phyloP scores from a whole-genome alignment of 2,113 vertebrate genomes.

The Asarcornis scutulata region DNA sequence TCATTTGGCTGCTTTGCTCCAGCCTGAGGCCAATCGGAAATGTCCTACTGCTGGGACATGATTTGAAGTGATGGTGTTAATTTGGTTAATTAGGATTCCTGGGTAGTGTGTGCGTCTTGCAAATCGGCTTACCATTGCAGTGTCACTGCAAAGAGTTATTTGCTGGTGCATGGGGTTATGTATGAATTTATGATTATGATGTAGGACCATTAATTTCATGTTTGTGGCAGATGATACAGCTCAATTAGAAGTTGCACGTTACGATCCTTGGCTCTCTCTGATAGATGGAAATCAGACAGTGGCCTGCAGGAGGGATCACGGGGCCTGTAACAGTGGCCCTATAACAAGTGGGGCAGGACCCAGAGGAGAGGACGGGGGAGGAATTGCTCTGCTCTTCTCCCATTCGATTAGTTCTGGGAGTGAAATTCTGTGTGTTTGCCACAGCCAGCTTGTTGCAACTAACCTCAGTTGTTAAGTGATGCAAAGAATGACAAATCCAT shows the following conservation, averaged over 20 bases:
- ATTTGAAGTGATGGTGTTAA: constrained; percentile 79
- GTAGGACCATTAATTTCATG: constrained; percentile 72
- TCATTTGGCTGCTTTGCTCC: constrained; percentile 66
- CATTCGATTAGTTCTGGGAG: background rate
- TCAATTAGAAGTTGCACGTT: constrained; percentile 58
- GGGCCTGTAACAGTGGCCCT: background rate
- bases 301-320: constrained; percentile 3
- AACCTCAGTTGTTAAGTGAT: background rate
- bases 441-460: background rate
- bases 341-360: background rate
- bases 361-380: background rate
- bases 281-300: background rate
- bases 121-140: constrained; percentile 70
- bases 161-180: constrained; percentile 64
- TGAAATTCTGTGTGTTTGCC: background rate
- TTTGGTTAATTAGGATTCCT: constrained; percentile 78
- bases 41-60: constrained; percentile 71
- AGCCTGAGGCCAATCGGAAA: constrained; percentile 67
- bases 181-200: constrained; percentile 76
- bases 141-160: constrained; percentile 67
- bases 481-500: background rate
- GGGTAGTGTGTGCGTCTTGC: constrained; percentile 56
- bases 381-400: background rate
- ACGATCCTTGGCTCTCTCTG: constrained; percentile 20
- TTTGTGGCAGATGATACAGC: constrained; percentile 67